Percentiles rank a stretch among this genome's conserved stretches.
phyloP scores from a whole-genome alignment of 2,888 invertebrate species.

The Uropetala carovei region DNA sequence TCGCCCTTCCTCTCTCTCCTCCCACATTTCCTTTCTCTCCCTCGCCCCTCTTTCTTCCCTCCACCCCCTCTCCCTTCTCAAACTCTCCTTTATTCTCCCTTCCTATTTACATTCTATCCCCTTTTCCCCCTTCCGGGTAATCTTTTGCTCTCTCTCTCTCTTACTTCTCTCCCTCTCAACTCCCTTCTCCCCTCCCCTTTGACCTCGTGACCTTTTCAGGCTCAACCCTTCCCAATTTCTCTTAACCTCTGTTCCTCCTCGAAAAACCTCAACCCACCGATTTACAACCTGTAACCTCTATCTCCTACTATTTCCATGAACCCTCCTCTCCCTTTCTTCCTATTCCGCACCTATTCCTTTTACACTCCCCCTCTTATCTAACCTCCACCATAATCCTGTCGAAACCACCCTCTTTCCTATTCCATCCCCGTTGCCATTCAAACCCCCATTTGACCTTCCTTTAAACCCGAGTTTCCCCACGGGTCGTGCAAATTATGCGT shows the following conservation, averaged over 20 bases:
- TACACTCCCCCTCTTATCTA: neutral
- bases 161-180: neutral
- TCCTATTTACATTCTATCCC: conserved; percentile 30
- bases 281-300: conserved; percentile 53
- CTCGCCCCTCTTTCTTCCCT: neutral
- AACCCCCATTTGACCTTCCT: too few species aligned
- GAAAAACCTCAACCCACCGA: neutral
- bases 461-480: too few species aligned
- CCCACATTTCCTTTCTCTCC: too few species aligned
- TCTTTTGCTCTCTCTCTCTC: neutral
- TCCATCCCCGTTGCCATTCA: too few species aligned
- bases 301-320: neutral
- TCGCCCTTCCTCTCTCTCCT: neutral
- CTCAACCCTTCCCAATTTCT: conserved; percentile 18
- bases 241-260: conserved; percentile 9
- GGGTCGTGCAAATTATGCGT: too few species aligned
- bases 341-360: neutral
- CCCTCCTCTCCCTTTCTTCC: neutral
- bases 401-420: too few species aligned
- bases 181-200: neutral
- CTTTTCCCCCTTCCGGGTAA: neutral
- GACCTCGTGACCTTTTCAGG: conserved; percentile 34
- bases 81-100: conserved; percentile 12
- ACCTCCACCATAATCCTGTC: neutral
- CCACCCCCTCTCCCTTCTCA: neutral